Evolutionary conservation across 2,113 vertebrate genomes (phyloP), one percentile per base, ranked within the genome.

Genomic region (Siphamia tubifer): DNA sequence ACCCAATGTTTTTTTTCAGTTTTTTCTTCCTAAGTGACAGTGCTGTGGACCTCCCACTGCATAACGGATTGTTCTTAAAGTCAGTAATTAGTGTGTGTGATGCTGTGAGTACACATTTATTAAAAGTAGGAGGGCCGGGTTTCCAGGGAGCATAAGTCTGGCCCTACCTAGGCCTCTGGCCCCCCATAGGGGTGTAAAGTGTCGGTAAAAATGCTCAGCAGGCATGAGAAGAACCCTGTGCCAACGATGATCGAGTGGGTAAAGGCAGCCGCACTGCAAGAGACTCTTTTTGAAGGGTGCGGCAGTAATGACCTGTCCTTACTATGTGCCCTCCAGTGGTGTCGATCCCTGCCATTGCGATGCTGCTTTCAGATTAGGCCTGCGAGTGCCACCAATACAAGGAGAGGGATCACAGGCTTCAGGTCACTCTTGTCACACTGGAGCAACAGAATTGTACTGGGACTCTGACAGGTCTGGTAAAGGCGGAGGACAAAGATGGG

Each of bases 271-370:
- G 54, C 67, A 48, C 76, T 42, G 79, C 10, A 55, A 74, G 77
- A 49, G 68, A 44, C 55, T 48, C 42, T 36, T 81, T 88, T 86
- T 89, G 89, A 92, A 93, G 87, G 89, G 85, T 62, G n/a, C 30
- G 5, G 36, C 79, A 57, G 80, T 88, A 85, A 90, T 91, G 89
- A 90, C 89, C 88, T 85, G 86, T 87, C 82, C 85, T 87, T 77
- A 44, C 79, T 55, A 68, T 45, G 68, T 48, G 62, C 79, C 80
- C 86, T 86, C 79, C 65, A 54, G 83, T 80, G 77, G 75, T 3
- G 43, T 69, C 43, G 28, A 57, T 80, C 68, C 68, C 76, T 53
- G 71, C 80, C 66, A 24, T 69, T 40, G 61, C 6, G 78, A 80
- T 86, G 67, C 44, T 39, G 39, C 80, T 89, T 87, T 70, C 71